A percentile compares a stretch with the other conserved stretches of the same genome.
Evolutionary conservation across 2,888 invertebrate genomes (phyloP).

Genomic region (Watsonalla binaria): DNA sequence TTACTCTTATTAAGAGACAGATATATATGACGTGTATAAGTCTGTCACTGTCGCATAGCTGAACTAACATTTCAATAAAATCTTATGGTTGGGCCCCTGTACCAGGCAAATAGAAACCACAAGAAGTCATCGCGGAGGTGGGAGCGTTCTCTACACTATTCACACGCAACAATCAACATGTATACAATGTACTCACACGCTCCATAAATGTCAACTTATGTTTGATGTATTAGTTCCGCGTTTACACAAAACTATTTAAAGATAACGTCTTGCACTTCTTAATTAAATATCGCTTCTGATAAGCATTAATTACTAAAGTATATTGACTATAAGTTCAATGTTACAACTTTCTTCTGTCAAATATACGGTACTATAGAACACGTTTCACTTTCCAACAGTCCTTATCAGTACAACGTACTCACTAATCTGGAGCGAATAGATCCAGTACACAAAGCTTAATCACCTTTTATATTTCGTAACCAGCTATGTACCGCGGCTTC

Average conservation of each 20-base stretch:
- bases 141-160: slow-evolving; percentile 36
- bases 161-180: slow-evolving; percentile 32
- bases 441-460: too few relatives aligned
- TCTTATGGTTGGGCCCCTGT: slow-evolving; percentile 7
- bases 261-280: slow-evolving; percentile 5
- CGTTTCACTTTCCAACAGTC: not conserved
- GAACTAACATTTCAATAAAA: too few relatives aligned
- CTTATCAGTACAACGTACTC: too few relatives aligned
- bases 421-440: too few relatives aligned
- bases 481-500: too few relatives aligned
- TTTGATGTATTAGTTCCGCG: slow-evolving; percentile 44
- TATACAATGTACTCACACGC: slow-evolving; percentile 36
- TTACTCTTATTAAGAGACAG: too few relatives aligned
- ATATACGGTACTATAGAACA: not conserved
- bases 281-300: not conserved
- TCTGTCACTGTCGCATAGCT: too few relatives aligned
- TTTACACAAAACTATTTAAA: slow-evolving; percentile 9
- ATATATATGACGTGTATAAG: too few relatives aligned
- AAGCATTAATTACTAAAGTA: not conserved
- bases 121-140: slow-evolving; percentile 26
- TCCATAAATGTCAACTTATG: slow-evolving; percentile 36
- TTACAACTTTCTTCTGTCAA: not conserved
- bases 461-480: too few relatives aligned
- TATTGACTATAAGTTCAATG: not conserved
- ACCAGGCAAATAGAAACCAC: slow-evolving; percentile 31